Base-by-base conservation (phyloP, 1,140 invertebrate species). In the Trichonephila clavata region DNA sequence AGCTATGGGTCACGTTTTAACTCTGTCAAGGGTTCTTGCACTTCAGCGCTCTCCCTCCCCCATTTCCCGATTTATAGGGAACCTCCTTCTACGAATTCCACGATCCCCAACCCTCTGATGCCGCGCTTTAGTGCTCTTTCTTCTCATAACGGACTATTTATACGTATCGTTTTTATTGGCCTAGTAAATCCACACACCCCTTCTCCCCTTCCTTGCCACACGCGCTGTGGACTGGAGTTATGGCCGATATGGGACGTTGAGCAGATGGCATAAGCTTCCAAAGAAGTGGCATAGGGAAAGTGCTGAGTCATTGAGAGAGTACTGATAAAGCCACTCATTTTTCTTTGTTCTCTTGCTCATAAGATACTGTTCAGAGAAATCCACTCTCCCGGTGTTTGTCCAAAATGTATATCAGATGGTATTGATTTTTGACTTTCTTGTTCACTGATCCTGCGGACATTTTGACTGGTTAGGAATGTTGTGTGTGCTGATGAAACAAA, bases 131-230 rank as follows among this genome's bases (percentile, higher is more conserved):
- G 27, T 16, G 68, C 32, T 2, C 27, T 27, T 77, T 39, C 18
- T 16, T 18, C 68, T 50, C 68, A 77, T 77, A 77, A 77, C 68
- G 68, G 68, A 77, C 68, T 61, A 86, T 86, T 86, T 86, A 77
- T 61, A 86, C 39, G 60, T 86, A 86, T 86, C 84, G 84, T 86
- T 86, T 86, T 86, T 86, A 86, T 86, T 86, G 84, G 57, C 84
- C 57, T 63, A 60, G 57, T 77, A 77, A 77, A 77, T 77, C 68
- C 68, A 39, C 32, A 39, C 32, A 50, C 50, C 50, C 50, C 50
- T 50, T 39, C 32, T 39, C 32, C 50, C 50, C 50, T 13, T 50
- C 50, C 68, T 24, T 57, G 13, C n/a, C n/a, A n/a, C 24, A 24
- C 68, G 68, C 27, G 68, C 27, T 27, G 24, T 77, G 27, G 16